phyloP scores from a whole-genome alignment of 2,113 vertebrate species.

The Eleginops maclovinus region DNA sequence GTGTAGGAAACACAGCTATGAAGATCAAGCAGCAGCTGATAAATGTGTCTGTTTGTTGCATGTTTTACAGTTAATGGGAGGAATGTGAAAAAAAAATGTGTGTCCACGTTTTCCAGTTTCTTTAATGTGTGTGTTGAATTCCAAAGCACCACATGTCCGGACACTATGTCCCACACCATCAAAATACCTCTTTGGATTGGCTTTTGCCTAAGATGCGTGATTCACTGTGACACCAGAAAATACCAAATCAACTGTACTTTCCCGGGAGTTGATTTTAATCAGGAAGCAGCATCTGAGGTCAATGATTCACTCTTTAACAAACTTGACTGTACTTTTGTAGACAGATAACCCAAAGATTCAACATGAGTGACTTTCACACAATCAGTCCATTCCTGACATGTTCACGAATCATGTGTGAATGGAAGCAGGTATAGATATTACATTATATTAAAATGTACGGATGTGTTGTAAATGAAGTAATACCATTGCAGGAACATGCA shows the following conservation, averaged over 20 bases:
- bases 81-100: conserved; percentile 34
- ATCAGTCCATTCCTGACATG: neutral
- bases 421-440: neutral
- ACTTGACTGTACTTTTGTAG: neutral
- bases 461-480: too few relatives aligned
- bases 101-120: conserved; percentile 8
- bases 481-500: too few relatives aligned
- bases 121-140: conserved; percentile 17
- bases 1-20: neutral
- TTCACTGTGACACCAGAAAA: neutral
- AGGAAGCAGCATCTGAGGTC: neutral
- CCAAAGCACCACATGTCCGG: neutral
- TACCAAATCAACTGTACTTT: neutral
- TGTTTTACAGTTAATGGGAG: conserved; percentile 19
- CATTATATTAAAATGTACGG: too few relatives aligned
- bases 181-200: conserved; percentile 17
- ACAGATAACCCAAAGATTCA: neutral
- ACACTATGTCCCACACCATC: neutral
- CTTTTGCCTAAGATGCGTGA: neutral
- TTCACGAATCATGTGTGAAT: neutral
- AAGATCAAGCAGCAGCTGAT: neutral
- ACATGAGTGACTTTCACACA: neutral
- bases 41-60: neutral
- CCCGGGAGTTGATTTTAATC: neutral
- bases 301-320: neutral